Evolutionary conservation across 2,797 vertebrate genomes (phyloP).

Genomic region (Xyrichtys novacula): DNA sequence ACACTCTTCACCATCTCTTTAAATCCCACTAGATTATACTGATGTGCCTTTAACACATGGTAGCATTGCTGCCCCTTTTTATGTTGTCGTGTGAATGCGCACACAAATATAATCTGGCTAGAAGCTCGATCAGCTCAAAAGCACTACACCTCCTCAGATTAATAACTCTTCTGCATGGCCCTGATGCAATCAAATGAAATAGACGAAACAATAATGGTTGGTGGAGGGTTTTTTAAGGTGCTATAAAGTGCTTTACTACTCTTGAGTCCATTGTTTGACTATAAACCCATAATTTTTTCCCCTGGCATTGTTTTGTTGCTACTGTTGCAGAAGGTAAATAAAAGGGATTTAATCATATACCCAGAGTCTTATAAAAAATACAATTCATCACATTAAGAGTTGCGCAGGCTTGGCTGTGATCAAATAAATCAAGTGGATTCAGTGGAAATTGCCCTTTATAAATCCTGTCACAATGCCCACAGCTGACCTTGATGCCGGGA

Average conservation of each 20-base stretch:
- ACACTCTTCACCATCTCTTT: too few species aligned
- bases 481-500: constrained; percentile 94
- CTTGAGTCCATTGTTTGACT: neutral
- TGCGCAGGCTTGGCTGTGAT: neutral
- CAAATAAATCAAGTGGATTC: neutral
- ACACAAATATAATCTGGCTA: too few species aligned
- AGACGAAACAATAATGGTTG: too few species aligned
- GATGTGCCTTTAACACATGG: too few species aligned
- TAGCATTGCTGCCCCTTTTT: too few species aligned
- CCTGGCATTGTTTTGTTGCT: neutral
- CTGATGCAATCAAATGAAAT: too few species aligned
- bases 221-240: neutral
- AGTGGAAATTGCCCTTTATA: neutral
- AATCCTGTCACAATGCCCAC: neutral
- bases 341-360: neutral
- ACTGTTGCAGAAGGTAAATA: neutral
- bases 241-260: neutral
- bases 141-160: too few species aligned
- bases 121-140: too few species aligned
- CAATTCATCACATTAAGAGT: neutral
- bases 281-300: neutral
- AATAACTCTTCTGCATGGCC: too few species aligned
- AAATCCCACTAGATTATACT: too few species aligned
- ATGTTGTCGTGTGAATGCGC: too few species aligned
- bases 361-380: neutral